These are phyloP conservation scores for Spizaetus ornatus DNA, from an alignment of 2,113 vertebrate genomes.

Conservation along the genomic window DNA sequence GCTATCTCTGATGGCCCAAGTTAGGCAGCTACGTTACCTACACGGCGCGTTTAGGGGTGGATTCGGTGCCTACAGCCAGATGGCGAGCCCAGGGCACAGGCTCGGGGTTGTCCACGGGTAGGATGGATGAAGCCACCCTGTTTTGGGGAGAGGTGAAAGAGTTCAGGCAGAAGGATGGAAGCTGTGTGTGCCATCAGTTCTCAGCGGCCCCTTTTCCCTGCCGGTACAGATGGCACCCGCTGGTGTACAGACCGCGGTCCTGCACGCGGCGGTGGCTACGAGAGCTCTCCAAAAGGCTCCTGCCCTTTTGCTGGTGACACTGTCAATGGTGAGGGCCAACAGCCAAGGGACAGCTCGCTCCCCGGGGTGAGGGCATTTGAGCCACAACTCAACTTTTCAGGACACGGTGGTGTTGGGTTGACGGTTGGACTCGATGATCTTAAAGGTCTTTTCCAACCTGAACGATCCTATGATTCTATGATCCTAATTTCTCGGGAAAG, in stretches of 20 bases:
- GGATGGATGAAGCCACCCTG: background rate
- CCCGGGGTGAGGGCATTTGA: background rate
- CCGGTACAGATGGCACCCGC: accelerated
- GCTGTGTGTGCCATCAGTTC: background rate
- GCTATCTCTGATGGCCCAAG: background rate
- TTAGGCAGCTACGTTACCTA: background rate
- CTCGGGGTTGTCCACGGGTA: background rate
- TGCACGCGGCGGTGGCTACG: background rate
- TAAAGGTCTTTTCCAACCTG: too few relatives aligned
- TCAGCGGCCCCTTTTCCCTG: background rate
- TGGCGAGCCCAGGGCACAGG: background rate
- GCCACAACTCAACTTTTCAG: background rate
- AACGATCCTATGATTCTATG: background rate
- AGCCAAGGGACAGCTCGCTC: background rate
- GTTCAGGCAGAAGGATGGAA: background rate
- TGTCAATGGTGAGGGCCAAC: background rate
- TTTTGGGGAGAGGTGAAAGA: background rate
- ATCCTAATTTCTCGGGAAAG: background rate
- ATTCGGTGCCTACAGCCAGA: background rate
- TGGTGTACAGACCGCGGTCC: background rate
- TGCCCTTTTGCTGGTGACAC: background rate
- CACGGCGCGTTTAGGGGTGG: background rate
- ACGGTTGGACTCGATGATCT: too few relatives aligned
- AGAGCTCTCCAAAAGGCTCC: background rate
- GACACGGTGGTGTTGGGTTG: too few relatives aligned